Evolutionary conservation across 1,140 invertebrate genomes (phyloP).

Genomic region (Anoplophora glabripennis): DNA sequence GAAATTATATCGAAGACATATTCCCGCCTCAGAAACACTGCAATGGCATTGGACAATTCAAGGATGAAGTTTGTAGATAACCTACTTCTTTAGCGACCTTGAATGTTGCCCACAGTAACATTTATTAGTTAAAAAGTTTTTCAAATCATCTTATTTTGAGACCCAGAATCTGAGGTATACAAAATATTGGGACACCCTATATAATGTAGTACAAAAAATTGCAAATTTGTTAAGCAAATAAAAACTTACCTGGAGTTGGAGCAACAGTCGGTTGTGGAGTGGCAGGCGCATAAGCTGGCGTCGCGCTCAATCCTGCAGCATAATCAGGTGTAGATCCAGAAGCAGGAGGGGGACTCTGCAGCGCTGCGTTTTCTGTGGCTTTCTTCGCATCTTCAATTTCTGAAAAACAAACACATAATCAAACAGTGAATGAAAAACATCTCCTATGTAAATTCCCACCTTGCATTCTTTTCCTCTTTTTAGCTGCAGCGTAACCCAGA

Average conservation of each 20-base stretch:
- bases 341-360: slow-evolving; percentile 49
- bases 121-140: too few relatives aligned
- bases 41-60: too few relatives aligned
- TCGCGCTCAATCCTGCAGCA: slow-evolving; percentile 53
- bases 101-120: too few relatives aligned
- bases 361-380: slow-evolving; percentile 57
- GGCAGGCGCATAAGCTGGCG: slow-evolving; percentile 49
- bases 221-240: slow-evolving; percentile 7
- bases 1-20: too few relatives aligned
- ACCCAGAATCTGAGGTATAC: too few relatives aligned
- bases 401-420: slow-evolving; percentile 32
- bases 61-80: too few relatives aligned
- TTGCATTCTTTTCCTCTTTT: slow-evolving; percentile 57
- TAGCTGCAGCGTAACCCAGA: slow-evolving; percentile 60
- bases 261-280: slow-evolving; percentile 41
- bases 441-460: slow-evolving; percentile 44
- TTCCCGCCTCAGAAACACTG: too few relatives aligned
- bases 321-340: slow-evolving; percentile 50
- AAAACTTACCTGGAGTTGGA: slow-evolving; percentile 33
- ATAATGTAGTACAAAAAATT: background rate
- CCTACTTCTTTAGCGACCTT: too few relatives aligned
- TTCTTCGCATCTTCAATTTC: slow-evolving; percentile 80
- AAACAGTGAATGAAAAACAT: background rate
- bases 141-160: too few relatives aligned
- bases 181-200: too few relatives aligned